A percentile compares a stretch with the other conserved stretches of the same genome.
Evolutionary conservation across 2,113 vertebrate species (phyloP).

Genomic region (Pachycephala philippinensis): DNA sequence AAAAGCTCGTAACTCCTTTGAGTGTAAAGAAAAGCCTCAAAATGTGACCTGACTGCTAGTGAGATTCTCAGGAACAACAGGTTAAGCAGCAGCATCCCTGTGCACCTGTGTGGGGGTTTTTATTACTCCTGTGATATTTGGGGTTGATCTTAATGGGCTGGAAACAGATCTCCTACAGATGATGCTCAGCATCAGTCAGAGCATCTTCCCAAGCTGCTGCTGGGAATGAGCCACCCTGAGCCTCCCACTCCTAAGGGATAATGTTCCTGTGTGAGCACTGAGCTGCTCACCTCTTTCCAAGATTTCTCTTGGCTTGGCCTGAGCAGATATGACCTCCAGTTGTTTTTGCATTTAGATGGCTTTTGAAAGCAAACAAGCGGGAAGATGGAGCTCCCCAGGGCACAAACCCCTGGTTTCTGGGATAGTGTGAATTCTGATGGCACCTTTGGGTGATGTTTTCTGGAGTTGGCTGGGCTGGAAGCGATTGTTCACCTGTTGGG

Average conservation of each 20-base stretch:
- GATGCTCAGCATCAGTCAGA: neutral
- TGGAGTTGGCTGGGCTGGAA: neutral
- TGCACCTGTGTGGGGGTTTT: neutral
- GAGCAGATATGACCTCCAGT: neutral
- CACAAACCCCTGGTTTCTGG: neutral
- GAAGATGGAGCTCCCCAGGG: neutral
- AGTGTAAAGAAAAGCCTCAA: neutral
- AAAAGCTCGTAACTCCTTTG: neutral
- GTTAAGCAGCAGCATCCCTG: neutral
- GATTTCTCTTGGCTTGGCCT: neutral
- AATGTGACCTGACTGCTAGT: neutral
- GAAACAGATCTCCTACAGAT: neutral
- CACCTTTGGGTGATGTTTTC: neutral
- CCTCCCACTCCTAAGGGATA: neutral
- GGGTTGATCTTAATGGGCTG: neutral
- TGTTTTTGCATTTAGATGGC: neutral
- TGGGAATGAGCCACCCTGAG: neutral
- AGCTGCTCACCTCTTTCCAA: neutral
- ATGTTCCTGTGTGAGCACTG: neutral
- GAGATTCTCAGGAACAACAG: neutral
- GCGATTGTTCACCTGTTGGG: fast-evolving
- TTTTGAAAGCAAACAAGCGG: neutral
- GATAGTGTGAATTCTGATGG: neutral
- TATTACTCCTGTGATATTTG: neutral
- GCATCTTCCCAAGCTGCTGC: neutral